A percentile compares a stretch with the other conserved stretches of the same genome.
These are phyloP conservation scores for Chironomus tepperi DNA, from an alignment of 1,140 invertebrate species.

Conservation along the genomic window DNA sequence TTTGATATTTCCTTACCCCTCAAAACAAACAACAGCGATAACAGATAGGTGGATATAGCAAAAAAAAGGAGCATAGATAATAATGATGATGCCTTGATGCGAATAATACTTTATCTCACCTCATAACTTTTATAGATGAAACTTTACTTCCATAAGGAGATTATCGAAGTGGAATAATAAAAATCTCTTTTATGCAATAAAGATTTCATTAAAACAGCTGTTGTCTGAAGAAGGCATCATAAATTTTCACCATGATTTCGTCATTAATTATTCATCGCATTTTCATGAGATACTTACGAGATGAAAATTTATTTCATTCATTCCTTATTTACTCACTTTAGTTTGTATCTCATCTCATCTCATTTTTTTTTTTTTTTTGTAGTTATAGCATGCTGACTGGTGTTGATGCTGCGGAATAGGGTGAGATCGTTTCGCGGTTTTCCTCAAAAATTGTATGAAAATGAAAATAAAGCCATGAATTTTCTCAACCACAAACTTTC, in stretches of 20 bases:
- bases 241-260: conserved; percentile 13
- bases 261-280: neutral
- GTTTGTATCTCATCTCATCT: too few relatives aligned
- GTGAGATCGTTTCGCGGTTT: conserved; percentile 5
- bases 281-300: neutral
- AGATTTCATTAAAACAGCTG: conserved; percentile 13
- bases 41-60: neutral
- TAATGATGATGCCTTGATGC: neutral
- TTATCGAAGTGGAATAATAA: conserved; percentile 14
- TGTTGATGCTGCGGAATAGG: neutral
- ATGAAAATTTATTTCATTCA: neutral
- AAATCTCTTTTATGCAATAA: neutral
- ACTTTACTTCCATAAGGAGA: neutral
- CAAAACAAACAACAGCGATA: conserved; percentile 5
- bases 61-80: too few relatives aligned
- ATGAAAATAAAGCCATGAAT: neutral
- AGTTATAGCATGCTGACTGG: too few relatives aligned
- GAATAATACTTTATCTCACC: neutral
- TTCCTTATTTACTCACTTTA: too few relatives aligned
- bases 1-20: neutral
- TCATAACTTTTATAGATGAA: neutral
- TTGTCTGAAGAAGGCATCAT: conserved; percentile 6
- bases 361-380: too few relatives aligned
- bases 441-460: neutral
- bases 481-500: neutral